Evolutionary conservation across 2,113 vertebrate species (phyloP).

Genomic region (Psammodynastes pulverulentus): DNA sequence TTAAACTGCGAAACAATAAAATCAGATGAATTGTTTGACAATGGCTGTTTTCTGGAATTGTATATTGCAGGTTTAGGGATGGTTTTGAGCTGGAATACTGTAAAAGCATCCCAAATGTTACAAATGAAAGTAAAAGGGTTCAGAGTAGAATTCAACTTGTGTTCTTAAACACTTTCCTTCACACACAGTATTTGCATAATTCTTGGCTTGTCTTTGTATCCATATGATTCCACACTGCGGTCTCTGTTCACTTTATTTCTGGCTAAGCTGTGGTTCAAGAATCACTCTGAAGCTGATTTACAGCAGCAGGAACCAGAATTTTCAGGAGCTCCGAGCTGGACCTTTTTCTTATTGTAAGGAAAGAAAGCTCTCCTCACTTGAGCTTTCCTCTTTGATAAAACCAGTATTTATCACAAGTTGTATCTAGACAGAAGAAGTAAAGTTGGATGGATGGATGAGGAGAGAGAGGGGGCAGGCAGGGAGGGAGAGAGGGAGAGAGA

Average conservation of each 20-base stretch:
- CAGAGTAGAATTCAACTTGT: neutral
- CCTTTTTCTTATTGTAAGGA: neutral
- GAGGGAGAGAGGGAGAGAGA: neutral
- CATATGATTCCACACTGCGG: neutral
- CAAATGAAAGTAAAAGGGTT: neutral
- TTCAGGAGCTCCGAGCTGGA: neutral
- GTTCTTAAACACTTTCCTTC: neutral
- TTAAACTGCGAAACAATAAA: constrained; percentile 8
- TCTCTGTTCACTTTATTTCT: neutral
- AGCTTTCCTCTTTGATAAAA: neutral
- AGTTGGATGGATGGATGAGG: neutral
- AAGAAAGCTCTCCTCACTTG: neutral
- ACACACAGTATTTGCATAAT: neutral
- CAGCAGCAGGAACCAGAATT: neutral
- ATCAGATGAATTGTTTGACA: neutral
- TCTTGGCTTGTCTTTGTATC: neutral
- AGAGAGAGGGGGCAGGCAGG: neutral
- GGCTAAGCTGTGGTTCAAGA: neutral
- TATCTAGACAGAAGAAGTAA: neutral
- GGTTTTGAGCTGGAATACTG: neutral
- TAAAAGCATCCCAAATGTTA: neutral
- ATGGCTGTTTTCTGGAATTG: neutral
- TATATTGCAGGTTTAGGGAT: neutral
- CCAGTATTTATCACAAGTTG: neutral
- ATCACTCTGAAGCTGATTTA: neutral